Evolutionary conservation across 2,113 vertebrate species (phyloP).

Genomic region (Perognathus longimembris): DNA sequence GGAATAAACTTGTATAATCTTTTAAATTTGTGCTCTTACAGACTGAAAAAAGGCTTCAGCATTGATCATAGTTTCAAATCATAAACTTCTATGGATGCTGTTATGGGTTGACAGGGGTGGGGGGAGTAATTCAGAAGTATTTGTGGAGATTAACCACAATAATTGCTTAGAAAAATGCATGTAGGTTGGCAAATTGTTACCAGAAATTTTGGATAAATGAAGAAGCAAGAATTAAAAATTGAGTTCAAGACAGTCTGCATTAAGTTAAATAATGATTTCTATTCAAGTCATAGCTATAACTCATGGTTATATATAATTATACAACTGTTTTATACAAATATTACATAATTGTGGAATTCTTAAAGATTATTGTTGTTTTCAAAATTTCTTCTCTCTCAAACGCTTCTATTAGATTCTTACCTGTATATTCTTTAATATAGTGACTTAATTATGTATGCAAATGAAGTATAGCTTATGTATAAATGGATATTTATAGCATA

Average conservation of each 20-base stretch:
- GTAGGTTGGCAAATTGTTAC: not conserved
- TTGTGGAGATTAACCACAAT: not conserved
- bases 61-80: not conserved
- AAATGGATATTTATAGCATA: not conserved
- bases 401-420: not conserved
- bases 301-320: not conserved
- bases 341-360: not conserved
- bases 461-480: not conserved
- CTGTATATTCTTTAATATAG: not conserved
- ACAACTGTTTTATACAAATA: not conserved
- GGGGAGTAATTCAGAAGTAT: no score
- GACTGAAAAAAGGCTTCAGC: not conserved
- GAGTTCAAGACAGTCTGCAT: not conserved
- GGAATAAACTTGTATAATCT: not conserved
- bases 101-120: no score
- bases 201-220: slow-evolving; percentile 24
- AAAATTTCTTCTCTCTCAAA: slow-evolving; percentile 3
- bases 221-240: not conserved
- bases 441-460: not conserved
- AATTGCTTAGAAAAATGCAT: not conserved
- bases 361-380: not conserved
- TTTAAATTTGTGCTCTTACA: not conserved
- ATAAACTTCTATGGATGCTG: not conserved
- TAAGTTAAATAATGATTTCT: slow-evolving; percentile 19
- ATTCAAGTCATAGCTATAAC: not conserved